Base-by-base conservation (phyloP, 2,113 vertebrate genomes). In the Leucosticte australis region DNA sequence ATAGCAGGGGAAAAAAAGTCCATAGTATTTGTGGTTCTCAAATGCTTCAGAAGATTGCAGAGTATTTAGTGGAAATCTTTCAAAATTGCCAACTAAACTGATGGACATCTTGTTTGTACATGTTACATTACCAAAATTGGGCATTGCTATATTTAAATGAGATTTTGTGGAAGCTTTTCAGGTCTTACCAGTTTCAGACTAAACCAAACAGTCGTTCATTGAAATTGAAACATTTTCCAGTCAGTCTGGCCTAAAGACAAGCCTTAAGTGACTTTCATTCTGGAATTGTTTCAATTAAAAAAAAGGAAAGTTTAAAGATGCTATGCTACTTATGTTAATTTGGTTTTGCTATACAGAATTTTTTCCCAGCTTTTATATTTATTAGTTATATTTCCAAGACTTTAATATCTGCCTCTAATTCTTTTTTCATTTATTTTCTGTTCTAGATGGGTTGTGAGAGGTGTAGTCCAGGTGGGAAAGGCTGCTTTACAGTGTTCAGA, bases 71-170 rank as follows among this genome's bases (percentile, higher is more conserved):
- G 92, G 73, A 96, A 95, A 93, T 64, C 88, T 93, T 95, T 95
- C 75, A 90, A 86, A 97, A 95, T 78, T 96, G 73, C 90, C 88
- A 92, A n/a, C 64, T 83, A 57, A 93, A 95, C 78, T 89, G 88
- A 93, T 81, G 83, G 94, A 84, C 81, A 79, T 89, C 96, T 95
- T 95, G 92, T 96, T 91, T 87, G 83, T 94, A 92, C 91, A 87
- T 86, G 92, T 90, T 95, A 70, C 78, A 79, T 78, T 90, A 93
- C 95, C 53, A 7, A 96, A 97, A 96, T 94, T 87, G 93, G 90
- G 83, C 95, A 93, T 93, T 90, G 87, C 88, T 94, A 94, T 94
- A 96, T 94, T 97, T 94, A 96, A 95, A 92, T 96, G 76, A 95
- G 88, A 78, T 86, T 96, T 95, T 92, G 88, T 81, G 68, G 92